Evolutionary conservation across 2,797 vertebrate species (phyloP), one percentile per base, ranked within the genome.

Genomic region (Takifugu ocellatus): DNA sequence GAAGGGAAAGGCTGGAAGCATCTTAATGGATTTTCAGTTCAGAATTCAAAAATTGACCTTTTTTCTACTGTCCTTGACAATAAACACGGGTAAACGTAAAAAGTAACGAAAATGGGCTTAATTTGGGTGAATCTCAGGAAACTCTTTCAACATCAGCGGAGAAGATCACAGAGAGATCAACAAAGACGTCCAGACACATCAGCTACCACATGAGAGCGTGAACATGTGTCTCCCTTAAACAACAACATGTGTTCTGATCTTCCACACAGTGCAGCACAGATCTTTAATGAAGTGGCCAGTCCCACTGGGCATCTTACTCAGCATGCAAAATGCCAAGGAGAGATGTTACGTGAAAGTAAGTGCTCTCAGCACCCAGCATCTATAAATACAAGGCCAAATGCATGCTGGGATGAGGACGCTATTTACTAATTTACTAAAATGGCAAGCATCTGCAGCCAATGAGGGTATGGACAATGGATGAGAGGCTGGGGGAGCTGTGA

Each of bases 381-480:
- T 56, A 71, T 72, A 63, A 83, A 77, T 58, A 63, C 44, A 58
- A 54, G 56, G 3, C 31, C 51, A 55, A 66, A 63, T 44, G 55
- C 49, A 62, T 45, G 51, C 60, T 73, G 63, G 51, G 57, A 60
- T 24, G 43, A 1, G 25, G 25, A 61, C 58, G 39, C 21, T 61
- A 31, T 72, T 77, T 66, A 69, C 59, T 53, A 59, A 68, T 72
- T 77, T 66, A 69, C 59, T 53, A 59, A 68, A 63, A 75, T 61
- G 68, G 53, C 50, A 59, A 56, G 52, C 59, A 63, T 62, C 60
- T 78, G 60, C 53, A 71, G 56, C 61, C 56, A 50, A 43, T 70
- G 58, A 70, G 43, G 44, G 51, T 56, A 48, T 52, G 45, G n/a
- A n/a, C n/a, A n/a, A n/a, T n/a, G n/a, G n/a, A n/a, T n/a, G n/a